These are phyloP conservation scores for Argynnis bischoffii DNA, from an alignment of 2,888 invertebrate species.

Conservation along the genomic window DNA sequence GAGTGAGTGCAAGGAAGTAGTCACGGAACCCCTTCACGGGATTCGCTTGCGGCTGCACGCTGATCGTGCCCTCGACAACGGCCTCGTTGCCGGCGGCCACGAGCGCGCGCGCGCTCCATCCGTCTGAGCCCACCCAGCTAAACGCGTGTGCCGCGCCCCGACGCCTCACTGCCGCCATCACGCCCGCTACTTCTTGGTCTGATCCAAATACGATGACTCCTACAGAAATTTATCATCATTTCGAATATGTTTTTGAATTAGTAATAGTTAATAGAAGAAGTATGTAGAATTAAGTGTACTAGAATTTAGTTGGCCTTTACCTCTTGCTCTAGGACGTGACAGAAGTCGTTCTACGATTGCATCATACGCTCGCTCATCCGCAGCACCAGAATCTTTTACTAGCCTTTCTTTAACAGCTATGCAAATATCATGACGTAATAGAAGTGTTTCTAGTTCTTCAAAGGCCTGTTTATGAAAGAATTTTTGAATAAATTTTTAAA, in stretches of 20 bases:
- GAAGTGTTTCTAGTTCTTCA: slow-evolving; percentile 93
- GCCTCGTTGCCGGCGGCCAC: slow-evolving; percentile 93
- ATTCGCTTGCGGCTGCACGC: slow-evolving; percentile 96
- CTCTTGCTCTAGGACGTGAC: slow-evolving; percentile 92
- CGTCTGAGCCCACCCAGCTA: slow-evolving; percentile 98
- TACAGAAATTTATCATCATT: slow-evolving; percentile 55
- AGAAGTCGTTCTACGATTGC: slow-evolving; percentile 91
- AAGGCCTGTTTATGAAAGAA: slow-evolving; percentile 64
- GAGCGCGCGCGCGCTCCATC: slow-evolving; percentile 94
- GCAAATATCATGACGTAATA: slow-evolving; percentile 92
- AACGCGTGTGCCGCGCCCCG: slow-evolving; percentile 92
- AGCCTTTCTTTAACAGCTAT: slow-evolving; percentile 96
- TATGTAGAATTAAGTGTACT: no score
- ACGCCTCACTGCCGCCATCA: slow-evolving; percentile 94
- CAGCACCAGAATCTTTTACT: slow-evolving; percentile 97
- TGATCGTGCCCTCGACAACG: slow-evolving; percentile 89
- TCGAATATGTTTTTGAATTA: no score
- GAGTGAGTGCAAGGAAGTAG: slow-evolving; percentile 92
- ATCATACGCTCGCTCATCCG: slow-evolving; percentile 93
- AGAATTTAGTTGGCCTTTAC: slow-evolving; percentile 65
- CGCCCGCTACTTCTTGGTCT: slow-evolving; percentile 97
- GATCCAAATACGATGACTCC: slow-evolving; percentile 97
- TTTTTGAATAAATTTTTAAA: not conserved
- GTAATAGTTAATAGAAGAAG: no score
- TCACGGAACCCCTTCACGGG: slow-evolving; percentile 92